A percentile compares a stretch with the other conserved stretches of the same genome.
Evolutionary conservation across 2,888 invertebrate genomes (phyloP).

Genomic region (Clanis bilineata): DNA sequence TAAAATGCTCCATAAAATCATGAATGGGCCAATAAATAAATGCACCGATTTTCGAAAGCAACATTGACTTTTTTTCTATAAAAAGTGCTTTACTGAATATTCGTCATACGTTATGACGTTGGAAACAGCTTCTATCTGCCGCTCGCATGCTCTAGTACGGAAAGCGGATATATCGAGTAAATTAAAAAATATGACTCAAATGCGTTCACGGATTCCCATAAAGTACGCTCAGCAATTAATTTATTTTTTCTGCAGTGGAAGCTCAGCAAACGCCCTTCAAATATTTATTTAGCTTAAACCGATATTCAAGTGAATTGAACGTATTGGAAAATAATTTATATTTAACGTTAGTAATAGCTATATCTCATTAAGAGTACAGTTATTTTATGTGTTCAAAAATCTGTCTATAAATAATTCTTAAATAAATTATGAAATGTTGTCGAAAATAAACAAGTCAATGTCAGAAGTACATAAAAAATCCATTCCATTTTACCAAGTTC

Average conservation of each 20-base stretch:
- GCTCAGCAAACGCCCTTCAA: background rate
- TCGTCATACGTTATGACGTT: conserved; percentile 2
- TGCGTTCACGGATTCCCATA: conserved; percentile 2
- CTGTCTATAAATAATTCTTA: background rate
- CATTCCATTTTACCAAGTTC: conserved; percentile 62
- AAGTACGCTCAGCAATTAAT: conserved; percentile 1
- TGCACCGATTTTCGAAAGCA: no score
- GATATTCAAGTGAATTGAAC: background rate
- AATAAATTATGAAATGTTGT: conserved; percentile 37
- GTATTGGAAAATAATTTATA: background rate
- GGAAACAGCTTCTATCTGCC: conserved; percentile 25
- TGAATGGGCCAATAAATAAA: no score
- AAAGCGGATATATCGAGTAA: conserved; percentile 32
- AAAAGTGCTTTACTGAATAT: conserved; percentile 8
- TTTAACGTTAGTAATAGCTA: no score
- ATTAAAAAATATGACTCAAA: conserved; percentile 27
- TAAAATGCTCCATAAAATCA: no score
- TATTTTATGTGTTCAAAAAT: no score
- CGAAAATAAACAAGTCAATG: conserved; percentile 62
- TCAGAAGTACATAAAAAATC: conserved; percentile 63
- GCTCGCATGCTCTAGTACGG: conserved; percentile 23
- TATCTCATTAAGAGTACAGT: no score
- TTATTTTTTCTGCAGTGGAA: conserved; percentile 4
- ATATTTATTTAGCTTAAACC: background rate
- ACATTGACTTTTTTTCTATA: background rate